phyloP scores from a whole-genome alignment of 2,888 invertebrate genomes.

The Noctua pronuba region DNA sequence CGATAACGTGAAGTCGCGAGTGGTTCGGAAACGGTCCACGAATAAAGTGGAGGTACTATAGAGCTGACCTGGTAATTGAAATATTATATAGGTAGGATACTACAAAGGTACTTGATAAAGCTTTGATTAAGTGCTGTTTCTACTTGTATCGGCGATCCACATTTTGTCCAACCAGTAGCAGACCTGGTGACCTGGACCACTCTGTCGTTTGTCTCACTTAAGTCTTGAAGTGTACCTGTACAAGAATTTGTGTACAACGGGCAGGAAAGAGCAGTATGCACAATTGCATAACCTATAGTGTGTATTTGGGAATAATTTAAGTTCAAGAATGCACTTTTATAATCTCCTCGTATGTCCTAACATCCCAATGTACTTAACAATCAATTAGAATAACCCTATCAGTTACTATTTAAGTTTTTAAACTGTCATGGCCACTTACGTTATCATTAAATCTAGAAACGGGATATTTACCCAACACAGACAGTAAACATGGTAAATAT shows the following conservation, averaged over 20 bases:
- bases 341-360: neutral
- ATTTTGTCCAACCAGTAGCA: neutral
- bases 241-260: too few species aligned
- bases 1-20: constrained; percentile 51
- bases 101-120: neutral
- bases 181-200: neutral
- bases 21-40: constrained; percentile 42
- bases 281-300: neutral
- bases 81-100: neutral
- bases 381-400: neutral
- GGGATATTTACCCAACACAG: too few species aligned
- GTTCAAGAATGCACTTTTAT: neutral
- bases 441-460: too few species aligned
- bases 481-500: too few species aligned
- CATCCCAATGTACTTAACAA: neutral
- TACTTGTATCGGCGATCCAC: neutral
- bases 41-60: constrained; percentile 44
- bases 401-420: neutral
- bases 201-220: neutral
- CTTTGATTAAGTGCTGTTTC: neutral
- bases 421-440: too few species aligned
- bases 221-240: neutral
- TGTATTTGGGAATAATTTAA: too few species aligned
- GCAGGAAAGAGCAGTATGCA: neutral
- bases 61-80: constrained; percentile 39